Base-by-base conservation (phyloP, 2,797 vertebrate genomes). In the Mastacembelus armatus region DNA sequence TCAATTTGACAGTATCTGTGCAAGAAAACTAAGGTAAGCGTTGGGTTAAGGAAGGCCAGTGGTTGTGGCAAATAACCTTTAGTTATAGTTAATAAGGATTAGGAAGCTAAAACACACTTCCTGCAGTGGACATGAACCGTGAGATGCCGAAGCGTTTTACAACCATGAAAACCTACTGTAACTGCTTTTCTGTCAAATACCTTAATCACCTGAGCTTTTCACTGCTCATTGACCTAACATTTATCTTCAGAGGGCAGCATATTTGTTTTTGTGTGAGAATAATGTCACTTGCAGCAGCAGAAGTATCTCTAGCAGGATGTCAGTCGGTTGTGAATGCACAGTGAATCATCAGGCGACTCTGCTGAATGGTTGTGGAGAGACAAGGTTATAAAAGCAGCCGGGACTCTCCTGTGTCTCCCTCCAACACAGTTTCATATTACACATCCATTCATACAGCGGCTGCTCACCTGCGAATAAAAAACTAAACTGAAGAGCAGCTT, bases 311-410 rank as follows among this genome's bases (percentile, higher is more conserved):
- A 26, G 59, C 54, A 52, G 67, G 78, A 79, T 76, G 85, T 81
- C 74, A 67, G 67, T 71, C 11, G 50, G 22, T 62, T 69, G 69
- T 84, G 83, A 88, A 85, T 57, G 80, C 57, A 66, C 70, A 63
- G 63, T 85, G 86, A 87, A 85, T 89, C 84, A 85, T 79, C 71
- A 59, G 54, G 61, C 51, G 18, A 49, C 77, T 67, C 26, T 30
- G 68, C 64, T 81, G 73, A 75, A 78, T 43, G 58, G 77, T 65
- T 69, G 43, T 38, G 40, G 59, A 78, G 78, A 66, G 61, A 66
- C 59, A 42, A 61, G 1, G 40, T 56, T 71, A 50, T 67, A 40
- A 73, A 77, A 75, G 67, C 74, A 76, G 66, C 21, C 33, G 10
- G 66, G 59, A 44, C 83, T 75, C 68, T 76, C 65, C 68, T 68